Percentiles rank a stretch among this genome's conserved stretches.
These are phyloP conservation scores for Orthosia incerta DNA, from an alignment of 2,888 invertebrate species.

Conservation along the genomic window DNA sequence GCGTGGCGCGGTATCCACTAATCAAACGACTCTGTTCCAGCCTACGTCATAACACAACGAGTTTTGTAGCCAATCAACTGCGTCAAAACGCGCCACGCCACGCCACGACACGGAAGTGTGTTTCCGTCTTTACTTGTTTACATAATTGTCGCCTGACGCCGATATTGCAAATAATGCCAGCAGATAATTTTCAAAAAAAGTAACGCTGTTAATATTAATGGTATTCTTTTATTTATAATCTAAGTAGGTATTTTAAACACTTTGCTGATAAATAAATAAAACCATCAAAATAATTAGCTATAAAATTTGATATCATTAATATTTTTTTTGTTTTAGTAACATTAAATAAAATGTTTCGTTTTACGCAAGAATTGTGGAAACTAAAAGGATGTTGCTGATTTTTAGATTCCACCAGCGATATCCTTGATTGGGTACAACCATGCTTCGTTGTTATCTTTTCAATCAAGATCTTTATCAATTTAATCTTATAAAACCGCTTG, in stretches of 20 bases:
- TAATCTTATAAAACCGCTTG: slow-evolving; percentile 8
- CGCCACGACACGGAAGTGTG: no score
- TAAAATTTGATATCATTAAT: no score
- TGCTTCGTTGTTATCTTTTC: slow-evolving; percentile 36
- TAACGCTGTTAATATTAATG: not conserved
- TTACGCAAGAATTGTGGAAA: slow-evolving; percentile 17
- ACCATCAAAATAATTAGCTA: no score
- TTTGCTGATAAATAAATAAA: not conserved
- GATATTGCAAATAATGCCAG: slow-evolving; percentile 5
- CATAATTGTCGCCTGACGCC: no score
- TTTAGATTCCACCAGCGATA: slow-evolving; percentile 10
- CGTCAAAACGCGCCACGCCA: no score
- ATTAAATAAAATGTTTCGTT: slow-evolving; percentile 18
- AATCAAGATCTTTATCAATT: slow-evolving; percentile 40
- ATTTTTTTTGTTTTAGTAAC: slow-evolving; percentile 4
- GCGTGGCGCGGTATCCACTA: no score
- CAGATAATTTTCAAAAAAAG: not conserved
- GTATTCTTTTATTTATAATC: not conserved
- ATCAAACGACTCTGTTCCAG: no score
- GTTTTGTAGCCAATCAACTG: no score
- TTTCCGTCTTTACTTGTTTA: no score
- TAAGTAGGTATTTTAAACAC: no score
- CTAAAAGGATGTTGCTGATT: slow-evolving; percentile 7
- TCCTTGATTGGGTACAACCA: slow-evolving; percentile 20
- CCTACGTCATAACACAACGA: no score